These are phyloP conservation scores for Meleagris gallopavo DNA, from an alignment of 2,113 vertebrate species.

Conservation along the genomic window DNA sequence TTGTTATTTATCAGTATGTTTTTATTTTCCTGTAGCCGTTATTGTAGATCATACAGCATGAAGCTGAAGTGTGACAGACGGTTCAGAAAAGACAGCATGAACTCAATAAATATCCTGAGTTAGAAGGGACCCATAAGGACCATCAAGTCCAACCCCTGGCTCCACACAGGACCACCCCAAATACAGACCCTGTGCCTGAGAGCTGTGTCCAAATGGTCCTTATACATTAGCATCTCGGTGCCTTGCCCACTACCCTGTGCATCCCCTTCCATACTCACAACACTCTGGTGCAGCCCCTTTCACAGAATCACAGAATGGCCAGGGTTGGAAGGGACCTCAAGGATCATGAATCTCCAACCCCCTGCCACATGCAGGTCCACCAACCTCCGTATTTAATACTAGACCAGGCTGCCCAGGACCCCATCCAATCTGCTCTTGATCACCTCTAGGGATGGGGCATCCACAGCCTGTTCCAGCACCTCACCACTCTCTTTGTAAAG, in stretches of 20 bases:
- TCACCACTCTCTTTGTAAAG: no score
- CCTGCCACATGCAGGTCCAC: no score
- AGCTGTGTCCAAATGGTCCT: not conserved
- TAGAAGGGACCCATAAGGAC: not conserved
- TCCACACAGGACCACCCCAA: not conserved
- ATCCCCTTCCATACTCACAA: not conserved
- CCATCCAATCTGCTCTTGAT: no score
- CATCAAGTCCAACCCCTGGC: not conserved
- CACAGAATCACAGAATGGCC: no score
- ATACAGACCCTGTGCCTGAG: not conserved
- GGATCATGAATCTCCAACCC: no score
- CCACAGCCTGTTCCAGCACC: no score
- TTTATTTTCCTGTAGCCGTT: not conserved
- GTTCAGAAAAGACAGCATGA: not conserved
- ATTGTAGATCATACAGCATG: not conserved
- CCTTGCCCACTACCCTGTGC: not conserved
- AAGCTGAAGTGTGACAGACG: not conserved
- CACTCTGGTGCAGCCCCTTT: not conserved
- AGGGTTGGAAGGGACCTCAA: no score
- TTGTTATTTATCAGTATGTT: not conserved
- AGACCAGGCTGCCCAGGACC: no score
- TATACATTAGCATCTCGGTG: not conserved
- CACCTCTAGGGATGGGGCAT: no score
- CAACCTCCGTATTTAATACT: no score
- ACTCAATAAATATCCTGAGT: not conserved